phyloP scores from a whole-genome alignment of 2,888 invertebrate genomes.

The Endomychus coccineus region DNA sequence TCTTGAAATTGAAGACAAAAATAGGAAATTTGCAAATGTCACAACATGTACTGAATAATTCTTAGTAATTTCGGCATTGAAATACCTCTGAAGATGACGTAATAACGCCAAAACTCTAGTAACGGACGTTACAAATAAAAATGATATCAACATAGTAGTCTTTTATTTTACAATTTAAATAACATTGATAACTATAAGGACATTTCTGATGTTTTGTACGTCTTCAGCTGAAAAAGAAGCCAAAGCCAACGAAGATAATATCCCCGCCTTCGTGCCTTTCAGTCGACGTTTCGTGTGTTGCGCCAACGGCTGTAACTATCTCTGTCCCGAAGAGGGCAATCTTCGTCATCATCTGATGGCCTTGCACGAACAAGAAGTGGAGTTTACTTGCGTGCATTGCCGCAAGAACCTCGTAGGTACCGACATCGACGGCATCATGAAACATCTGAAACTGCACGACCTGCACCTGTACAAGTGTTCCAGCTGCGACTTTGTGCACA shows the following conservation, averaged over 20 bases:
- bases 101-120: too few relatives aligned
- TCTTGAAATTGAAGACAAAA: too few relatives aligned
- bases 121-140: too few relatives aligned
- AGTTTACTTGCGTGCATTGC: constrained; percentile 62
- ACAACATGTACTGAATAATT: too few relatives aligned
- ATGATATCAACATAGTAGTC: too few relatives aligned
- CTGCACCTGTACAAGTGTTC: constrained; percentile 64
- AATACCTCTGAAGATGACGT: too few relatives aligned
- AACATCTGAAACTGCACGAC: constrained; percentile 72
- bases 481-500: constrained; percentile 59
- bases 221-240: constrained; percentile 23
- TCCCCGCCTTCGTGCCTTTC: constrained; percentile 31
- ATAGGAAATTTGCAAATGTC: too few relatives aligned
- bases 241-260: constrained; percentile 28
- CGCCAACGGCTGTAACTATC: constrained; percentile 60
- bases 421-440: constrained; percentile 43
- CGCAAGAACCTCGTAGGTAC: constrained; percentile 47
- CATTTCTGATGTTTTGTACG: background rate
- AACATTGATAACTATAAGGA: background rate
- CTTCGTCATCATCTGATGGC: constrained; percentile 65
- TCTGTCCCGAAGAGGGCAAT: constrained; percentile 64
- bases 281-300: constrained; percentile 60
- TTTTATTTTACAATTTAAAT: too few relatives aligned
- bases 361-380: constrained; percentile 54
- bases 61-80: too few relatives aligned